Evolutionary conservation across 2,113 vertebrate species (phyloP).

Genomic region (Hypomesus transpacificus): DNA sequence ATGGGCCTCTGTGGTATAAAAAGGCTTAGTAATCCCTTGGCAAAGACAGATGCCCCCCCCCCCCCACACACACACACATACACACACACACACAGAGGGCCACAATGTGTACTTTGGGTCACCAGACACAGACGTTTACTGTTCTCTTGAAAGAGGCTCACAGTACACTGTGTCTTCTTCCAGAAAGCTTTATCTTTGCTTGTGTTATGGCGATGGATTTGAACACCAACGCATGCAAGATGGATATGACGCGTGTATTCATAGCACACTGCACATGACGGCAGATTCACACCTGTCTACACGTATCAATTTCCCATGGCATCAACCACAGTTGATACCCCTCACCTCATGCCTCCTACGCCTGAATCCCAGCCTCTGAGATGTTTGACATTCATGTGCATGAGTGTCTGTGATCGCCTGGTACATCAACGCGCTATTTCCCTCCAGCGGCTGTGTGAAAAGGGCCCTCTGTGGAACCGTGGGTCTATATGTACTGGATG

Average conservation of each 20-base stretch:
- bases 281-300: no score
- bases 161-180: conserved; percentile 32
- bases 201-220: no score
- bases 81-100: conserved; percentile 49
- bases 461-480: no score
- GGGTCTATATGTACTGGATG: no score
- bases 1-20: conserved; percentile 51
- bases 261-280: no score
- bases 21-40: conserved; percentile 62
- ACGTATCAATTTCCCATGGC: no score
- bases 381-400: not conserved
- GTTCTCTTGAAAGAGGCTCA: conserved; percentile 36
- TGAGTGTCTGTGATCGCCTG: not conserved
- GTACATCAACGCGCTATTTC: not conserved
- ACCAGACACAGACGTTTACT: conserved; percentile 52
- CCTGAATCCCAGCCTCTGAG: not conserved
- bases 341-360: no score
- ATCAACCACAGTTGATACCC: no score
- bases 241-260: conserved; percentile 1
- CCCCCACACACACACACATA: conserved; percentile 28
- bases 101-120: conserved; percentile 58
- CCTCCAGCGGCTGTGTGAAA: no score
- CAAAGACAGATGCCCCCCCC: conserved; percentile 54
- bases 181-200: not conserved
- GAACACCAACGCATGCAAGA: no score